Evolutionary conservation across 2,113 vertebrate species (phyloP), one percentile per base, ranked within the genome.

Genomic region (Phyllopteryx taeniolatus): DNA sequence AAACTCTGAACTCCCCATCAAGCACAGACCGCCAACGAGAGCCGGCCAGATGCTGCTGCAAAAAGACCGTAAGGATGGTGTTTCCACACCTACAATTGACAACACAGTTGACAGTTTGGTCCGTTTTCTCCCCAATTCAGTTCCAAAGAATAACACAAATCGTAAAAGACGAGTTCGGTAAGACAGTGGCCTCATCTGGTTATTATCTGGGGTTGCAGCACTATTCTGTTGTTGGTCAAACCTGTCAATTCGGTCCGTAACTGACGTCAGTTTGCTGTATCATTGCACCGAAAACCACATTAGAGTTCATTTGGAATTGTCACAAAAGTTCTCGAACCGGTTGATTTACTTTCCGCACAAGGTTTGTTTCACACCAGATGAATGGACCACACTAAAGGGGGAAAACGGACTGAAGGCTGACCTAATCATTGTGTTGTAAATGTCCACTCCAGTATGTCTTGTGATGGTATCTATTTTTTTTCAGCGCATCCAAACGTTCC

Each of bases 1-100:
- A 44, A 93, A 72, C 68, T 83, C 87, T 0, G 96, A 98, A 76
- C 84, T 97, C 66, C 93, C 94, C 0, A 85, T 63, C 0, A 93
- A 94, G 0, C 73, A 83, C 70, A 94, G 94, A 66, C 91, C 75
- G 2, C 91, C 0, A 4, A 83, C 1, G 0, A 91, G 94, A 79
- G 75, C 89, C 5, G 65, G 66, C 42, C 87, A 88, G 46, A 39
- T 72, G 0, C 78, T 72, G 47, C 68, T 85, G 49, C 71, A 22
- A 22, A 92, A 88, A 88, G 90, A 91, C 51, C 65, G 91, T 91
- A 81, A 76, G 85, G 54, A 71, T 56, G 19, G 13, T 8, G 46
- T 22, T 22, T 56, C 53, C 20, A 56, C 20, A 43, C 31, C 27
- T 9, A 35, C 17, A 39, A 13, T 19, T 42, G 17, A 20, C 33